phyloP scores from a whole-genome alignment of 1,140 invertebrate species.

The Teleopsis dalmanni region DNA sequence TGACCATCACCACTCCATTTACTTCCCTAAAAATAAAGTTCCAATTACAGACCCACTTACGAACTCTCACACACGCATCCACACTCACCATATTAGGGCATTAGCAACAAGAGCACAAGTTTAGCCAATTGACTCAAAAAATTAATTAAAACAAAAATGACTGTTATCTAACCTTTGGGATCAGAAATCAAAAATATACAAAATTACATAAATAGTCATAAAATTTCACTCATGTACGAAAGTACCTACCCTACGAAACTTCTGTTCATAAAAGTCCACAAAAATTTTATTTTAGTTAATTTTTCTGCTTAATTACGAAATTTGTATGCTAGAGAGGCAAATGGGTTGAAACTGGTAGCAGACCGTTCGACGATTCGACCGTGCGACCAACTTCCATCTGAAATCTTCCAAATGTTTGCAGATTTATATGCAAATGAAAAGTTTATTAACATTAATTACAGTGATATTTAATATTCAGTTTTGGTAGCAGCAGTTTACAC shows the following conservation, averaged over 20 bases:
- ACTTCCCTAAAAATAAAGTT: no score
- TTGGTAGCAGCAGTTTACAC: not conserved
- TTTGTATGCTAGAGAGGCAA: slow-evolving; percentile 2
- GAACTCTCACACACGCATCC: not conserved
- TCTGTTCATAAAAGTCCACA: not conserved
- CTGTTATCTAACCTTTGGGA: slow-evolving; percentile 7
- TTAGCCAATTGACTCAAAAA: no score
- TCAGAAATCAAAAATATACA: slow-evolving; percentile 7
- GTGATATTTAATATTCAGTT: not conserved
- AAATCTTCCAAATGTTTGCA: no score
- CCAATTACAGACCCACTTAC: no score
- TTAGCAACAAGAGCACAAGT: no score
- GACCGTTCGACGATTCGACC: no score
- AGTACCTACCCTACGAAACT: no score
- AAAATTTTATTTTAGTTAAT: slow-evolving; percentile 2
- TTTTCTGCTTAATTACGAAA: slow-evolving; percentile 7
- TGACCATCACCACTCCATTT: no score
- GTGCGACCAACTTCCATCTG: no score
- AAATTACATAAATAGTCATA: no score
- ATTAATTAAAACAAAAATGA: slow-evolving; percentile 7
- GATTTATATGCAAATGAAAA: not conserved
- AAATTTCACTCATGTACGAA: slow-evolving; percentile 1
- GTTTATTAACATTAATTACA: slow-evolving; percentile 4
- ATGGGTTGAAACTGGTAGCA: no score
- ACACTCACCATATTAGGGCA: no score